Evolutionary conservation across 2,113 vertebrate species (phyloP), one percentile per base, ranked within the genome.

Genomic region (Cyanoderma ruficeps): DNA sequence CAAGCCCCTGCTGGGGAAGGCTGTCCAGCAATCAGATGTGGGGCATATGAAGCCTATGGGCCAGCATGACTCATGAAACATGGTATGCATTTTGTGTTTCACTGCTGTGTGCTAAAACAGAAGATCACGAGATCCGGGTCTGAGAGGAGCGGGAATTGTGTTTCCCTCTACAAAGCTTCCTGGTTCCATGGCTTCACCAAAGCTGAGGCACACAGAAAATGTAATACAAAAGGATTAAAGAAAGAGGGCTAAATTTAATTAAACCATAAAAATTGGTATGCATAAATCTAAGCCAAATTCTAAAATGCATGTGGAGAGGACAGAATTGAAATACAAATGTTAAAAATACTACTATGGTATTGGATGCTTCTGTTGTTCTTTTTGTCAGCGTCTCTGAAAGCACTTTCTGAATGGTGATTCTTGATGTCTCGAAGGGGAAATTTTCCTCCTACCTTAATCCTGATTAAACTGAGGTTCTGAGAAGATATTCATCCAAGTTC

Each of bases 1-100:
- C 15, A 81, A 11, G 0, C 9, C 0, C 0, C 8, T 2, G 1
- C 10, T n/a, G 20, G n/a, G 7, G 11, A 76, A 42, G 23, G 7
- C 12, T 78, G 33, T 33, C 23, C 11, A 5, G 60, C 25, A 68
- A n/a, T 28, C 39, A 42, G 9, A 4, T 31, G 19, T 33, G 53
- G 75, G 30, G 4, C 11, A 31, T 8, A 28, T 7, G 11, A 22
- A 70, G 24, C 16, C 7, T n/a, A 14, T 18, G 31, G 15, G 20
- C 28, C 60, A 37, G 8, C 6, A 2, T 42, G 27, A 27, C 16
- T 60, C 41, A 2, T 11, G 28, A 53, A 89, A 39, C 6, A 22
- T 0, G 0, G 4, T 6, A 14, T 27, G 15, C 1, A 10, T 31
- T 86, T 83, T 65, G 6, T n/a, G 6, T 76, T 86, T 76, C 11